These are phyloP conservation scores for Benthosema pterotum DNA, from an alignment of 2,797 vertebrate species.

Conservation along the genomic window DNA sequence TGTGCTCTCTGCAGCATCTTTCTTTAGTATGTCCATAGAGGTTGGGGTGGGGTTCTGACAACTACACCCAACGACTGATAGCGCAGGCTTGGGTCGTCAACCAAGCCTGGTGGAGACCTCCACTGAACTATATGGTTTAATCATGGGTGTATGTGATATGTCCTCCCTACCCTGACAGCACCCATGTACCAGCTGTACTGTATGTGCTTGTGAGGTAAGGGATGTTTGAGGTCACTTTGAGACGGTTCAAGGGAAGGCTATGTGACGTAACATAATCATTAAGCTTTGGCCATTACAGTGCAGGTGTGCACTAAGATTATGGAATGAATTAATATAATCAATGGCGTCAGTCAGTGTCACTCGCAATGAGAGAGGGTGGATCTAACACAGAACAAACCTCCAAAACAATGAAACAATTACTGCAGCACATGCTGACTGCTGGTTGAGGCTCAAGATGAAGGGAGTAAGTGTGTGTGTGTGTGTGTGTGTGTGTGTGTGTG, in stretches of 20 bases:
- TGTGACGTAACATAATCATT: too few relatives aligned
- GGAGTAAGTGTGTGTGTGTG: background rate
- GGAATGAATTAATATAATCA: background rate
- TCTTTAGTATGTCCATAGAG: too few relatives aligned
- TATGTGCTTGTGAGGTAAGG: too few relatives aligned
- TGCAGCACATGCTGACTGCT: conserved; percentile 24
- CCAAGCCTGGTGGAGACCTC: too few relatives aligned
- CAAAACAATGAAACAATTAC: conserved; percentile 56
- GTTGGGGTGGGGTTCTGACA: too few relatives aligned
- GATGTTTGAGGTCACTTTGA: too few relatives aligned
- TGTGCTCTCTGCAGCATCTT: too few relatives aligned
- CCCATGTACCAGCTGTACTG: conserved; percentile 19
- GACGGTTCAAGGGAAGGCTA: too few relatives aligned
- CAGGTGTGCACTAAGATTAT: background rate
- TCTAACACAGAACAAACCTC: conserved; percentile 47
- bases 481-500: too few relatives aligned
- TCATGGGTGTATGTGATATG: conserved; percentile 1
- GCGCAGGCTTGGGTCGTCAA: too few relatives aligned
- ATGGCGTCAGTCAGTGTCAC: conserved; percentile 36
- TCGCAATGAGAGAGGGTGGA: conserved; percentile 47
- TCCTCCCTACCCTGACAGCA: conserved; percentile 1
- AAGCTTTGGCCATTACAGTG: too few relatives aligned
- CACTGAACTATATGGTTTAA: background rate
- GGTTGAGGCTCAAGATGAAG: conserved; percentile 49
- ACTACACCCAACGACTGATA: too few relatives aligned